A percentile compares a stretch with the other conserved stretches of the same genome.
Conservation (phyloP, 2,888 invertebrate species). For the Habroteleia sp. region DNA sequence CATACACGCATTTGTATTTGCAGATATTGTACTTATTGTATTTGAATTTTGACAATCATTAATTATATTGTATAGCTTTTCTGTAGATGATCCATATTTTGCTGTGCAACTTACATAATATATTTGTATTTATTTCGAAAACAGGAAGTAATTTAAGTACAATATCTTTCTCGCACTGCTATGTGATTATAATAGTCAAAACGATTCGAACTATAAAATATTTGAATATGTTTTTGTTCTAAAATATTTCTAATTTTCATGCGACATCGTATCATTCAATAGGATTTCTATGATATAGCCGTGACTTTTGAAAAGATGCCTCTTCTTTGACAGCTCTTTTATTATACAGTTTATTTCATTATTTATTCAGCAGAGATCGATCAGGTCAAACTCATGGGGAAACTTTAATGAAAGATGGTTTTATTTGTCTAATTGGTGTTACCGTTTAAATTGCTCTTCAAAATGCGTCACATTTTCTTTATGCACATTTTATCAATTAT, state of each 20-base stretch:
- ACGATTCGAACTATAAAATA: not conserved
- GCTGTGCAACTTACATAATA: slow-evolving; percentile 7
- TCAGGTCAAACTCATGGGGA: slow-evolving; percentile 29
- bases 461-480: too few species aligned
- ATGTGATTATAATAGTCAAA: slow-evolving; percentile 9
- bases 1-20: slow-evolving; percentile 14
- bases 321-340: slow-evolving; percentile 24
- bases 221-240: slow-evolving; percentile 16
- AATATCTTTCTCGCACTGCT: not conserved
- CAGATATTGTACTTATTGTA: slow-evolving; percentile 34
- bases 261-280: not conserved
- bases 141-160: slow-evolving; percentile 14
- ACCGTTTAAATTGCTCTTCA: too few species aligned
- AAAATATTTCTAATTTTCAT: slow-evolving; percentile 22
- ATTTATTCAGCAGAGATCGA: slow-evolving; percentile 32
- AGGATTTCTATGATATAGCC: slow-evolving; percentile 17
- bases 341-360: slow-evolving; percentile 16
- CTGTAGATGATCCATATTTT: not conserved
- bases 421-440: too few species aligned
- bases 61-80: slow-evolving; percentile 8
- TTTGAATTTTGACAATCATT: slow-evolving; percentile 16
- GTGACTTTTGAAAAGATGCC: slow-evolving; percentile 29
- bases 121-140: slow-evolving; percentile 4
- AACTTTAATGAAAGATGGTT: too few species aligned
- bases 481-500: too few species aligned